phyloP scores from a whole-genome alignment of 2,888 invertebrate genomes.

The Caenorhabditis sp. region DNA sequence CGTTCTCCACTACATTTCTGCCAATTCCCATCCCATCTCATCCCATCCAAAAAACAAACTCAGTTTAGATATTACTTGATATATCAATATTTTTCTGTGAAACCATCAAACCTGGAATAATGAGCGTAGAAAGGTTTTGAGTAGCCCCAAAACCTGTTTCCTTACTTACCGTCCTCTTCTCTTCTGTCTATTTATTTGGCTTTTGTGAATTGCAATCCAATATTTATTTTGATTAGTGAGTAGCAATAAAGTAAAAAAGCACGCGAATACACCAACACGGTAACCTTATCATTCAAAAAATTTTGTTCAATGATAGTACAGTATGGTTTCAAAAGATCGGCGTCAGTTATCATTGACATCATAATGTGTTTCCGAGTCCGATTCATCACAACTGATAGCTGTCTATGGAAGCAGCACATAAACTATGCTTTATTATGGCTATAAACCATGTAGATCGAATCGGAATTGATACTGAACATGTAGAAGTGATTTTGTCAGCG shows the following conservation, averaged over 20 bases:
- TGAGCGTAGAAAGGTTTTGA: constrained; percentile 11
- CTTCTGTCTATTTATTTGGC: not conserved
- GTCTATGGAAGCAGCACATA: not conserved
- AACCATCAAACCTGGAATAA: not conserved
- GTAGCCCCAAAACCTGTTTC: constrained; percentile 7
- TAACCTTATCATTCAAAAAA: too few species aligned
- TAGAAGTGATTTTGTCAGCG: too few species aligned
- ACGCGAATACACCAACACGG: too few species aligned
- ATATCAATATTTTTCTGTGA: constrained; percentile 3
- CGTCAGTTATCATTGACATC: not conserved
- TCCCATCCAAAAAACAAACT: not conserved
- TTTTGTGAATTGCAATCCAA: too few species aligned
- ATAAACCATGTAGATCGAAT: not conserved
- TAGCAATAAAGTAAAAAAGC: not conserved
- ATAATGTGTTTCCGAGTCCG: not conserved
- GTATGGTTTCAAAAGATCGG: constrained; percentile 1
- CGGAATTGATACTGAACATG: not conserved
- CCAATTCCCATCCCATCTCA: not conserved
- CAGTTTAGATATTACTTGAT: not conserved
- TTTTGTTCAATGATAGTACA: too few species aligned
- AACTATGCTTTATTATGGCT: not conserved
- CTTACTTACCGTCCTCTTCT: not conserved
- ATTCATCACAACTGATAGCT: not conserved
- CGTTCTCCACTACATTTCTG: not conserved
- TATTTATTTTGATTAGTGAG: constrained; percentile 4